phyloP scores from a whole-genome alignment of 1,140 invertebrate genomes.

The Potamilus streckersoni region DNA sequence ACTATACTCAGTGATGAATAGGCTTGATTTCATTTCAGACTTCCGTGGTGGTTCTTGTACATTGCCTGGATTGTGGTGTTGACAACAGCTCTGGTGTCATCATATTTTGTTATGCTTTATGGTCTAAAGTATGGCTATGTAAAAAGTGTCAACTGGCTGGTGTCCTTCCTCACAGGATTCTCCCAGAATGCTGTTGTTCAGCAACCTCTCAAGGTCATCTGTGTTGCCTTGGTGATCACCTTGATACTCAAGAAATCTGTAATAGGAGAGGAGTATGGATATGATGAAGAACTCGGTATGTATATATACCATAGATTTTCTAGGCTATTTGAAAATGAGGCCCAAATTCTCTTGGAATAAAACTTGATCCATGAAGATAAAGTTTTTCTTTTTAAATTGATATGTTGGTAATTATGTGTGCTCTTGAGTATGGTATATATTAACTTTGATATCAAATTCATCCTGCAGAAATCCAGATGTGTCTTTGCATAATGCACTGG shows the following conservation, averaged over 20 bases:
- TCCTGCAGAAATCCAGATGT: too few relatives aligned
- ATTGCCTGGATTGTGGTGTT: constrained; percentile 41
- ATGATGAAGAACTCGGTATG: constrained; percentile 29
- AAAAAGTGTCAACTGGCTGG: constrained; percentile 44
- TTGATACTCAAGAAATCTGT: constrained; percentile 46
- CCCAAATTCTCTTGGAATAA: neutral
- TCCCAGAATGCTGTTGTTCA: constrained; percentile 34
- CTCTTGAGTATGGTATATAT: neutral
- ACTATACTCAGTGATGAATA: neutral
- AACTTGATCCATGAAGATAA: neutral
- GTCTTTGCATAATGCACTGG: too few relatives aligned
- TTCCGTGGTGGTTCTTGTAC: constrained; percentile 54
- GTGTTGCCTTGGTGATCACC: constrained; percentile 39
- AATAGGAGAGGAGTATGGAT: constrained; percentile 30
- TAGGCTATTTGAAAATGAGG: neutral
- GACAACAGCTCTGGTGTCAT: constrained; percentile 17
- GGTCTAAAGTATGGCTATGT: constrained; percentile 49
- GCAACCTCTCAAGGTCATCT: constrained; percentile 40
- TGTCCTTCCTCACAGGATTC: constrained; percentile 48
- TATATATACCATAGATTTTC: neutral
- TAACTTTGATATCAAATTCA: neutral
- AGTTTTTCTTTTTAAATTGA: neutral
- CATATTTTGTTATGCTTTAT: constrained; percentile 55
- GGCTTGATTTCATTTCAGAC: constrained; percentile 25
- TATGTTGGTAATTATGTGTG: neutral